phyloP scores from a whole-genome alignment of 2,113 vertebrate genomes.

The Bothrops jararaca region DNA sequence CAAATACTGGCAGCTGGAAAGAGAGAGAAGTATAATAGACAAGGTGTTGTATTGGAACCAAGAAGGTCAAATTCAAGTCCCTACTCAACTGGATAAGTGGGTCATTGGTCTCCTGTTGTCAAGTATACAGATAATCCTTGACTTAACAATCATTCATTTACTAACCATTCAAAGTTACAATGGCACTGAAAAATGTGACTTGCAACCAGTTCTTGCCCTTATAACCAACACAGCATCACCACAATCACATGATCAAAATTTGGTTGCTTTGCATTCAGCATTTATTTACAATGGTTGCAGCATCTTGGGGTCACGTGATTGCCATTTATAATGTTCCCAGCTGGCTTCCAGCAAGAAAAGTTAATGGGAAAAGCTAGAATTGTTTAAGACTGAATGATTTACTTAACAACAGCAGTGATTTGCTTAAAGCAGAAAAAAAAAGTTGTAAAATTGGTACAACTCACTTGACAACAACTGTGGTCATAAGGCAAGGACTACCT shows the following conservation, averaged over 20 bases:
- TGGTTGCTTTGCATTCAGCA: background rate
- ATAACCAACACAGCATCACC: background rate
- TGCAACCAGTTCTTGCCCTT: background rate
- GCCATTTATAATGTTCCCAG: too few species aligned
- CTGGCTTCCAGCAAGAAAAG: too few species aligned
- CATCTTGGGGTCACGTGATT: background rate
- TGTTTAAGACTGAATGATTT: too few species aligned
- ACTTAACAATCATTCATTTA: background rate
- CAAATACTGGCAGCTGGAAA: background rate
- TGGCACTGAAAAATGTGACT: background rate
- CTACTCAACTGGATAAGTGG: background rate
- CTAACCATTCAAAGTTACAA: background rate
- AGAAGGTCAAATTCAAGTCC: background rate
- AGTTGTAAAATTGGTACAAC: too few species aligned
- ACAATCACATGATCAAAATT: background rate
- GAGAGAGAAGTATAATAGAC: background rate
- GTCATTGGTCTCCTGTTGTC: background rate
- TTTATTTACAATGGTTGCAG: background rate
- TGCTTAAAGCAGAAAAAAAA: too few species aligned
- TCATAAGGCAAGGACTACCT: background rate
- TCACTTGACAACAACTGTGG: background rate
- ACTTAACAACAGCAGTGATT: too few species aligned
- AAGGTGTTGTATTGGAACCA: background rate
- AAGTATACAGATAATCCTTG: background rate
- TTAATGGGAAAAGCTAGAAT: too few species aligned